Base-by-base conservation (phyloP, 1,140 invertebrate genomes). In the Sarcophaga bullata region DNA sequence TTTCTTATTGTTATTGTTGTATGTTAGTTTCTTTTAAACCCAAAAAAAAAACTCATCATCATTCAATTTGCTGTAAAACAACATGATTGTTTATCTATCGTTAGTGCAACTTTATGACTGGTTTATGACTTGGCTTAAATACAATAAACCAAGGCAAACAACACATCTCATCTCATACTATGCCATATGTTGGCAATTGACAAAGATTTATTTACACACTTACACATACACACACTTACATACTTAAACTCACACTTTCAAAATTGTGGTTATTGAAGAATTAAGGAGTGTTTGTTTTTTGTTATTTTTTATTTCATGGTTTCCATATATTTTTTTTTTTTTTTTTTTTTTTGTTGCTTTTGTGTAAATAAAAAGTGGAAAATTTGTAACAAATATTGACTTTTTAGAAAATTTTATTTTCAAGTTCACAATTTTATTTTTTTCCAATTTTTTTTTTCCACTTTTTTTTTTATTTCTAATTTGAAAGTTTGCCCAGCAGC, bases 71-170 rank as follows among this genome's bases (percentile, higher is more conserved):
- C 62, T 58, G 54, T 58, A 7, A 15, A 58, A 13, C 13, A 15
- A 58, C 7, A 58, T 6, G 54, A 58, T 19, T 68, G 62, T 68
- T 68, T 68, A 68, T 68, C 19, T 68, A 68, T 68, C 62, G 62
- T 68, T 68, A 68, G 62, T 19, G 7, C 25, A 37, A 37, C 25
- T 37, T 37, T 37, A 37, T 37, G 6, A 52, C 9, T 17, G n/a
- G 62, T 68, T 68, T 68, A 68, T 25, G 62, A 68, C 62, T 52
- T 68, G 62, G 17, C 62, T 68, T 68, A 68, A 52, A 52, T 10
- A 52, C 8, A 52, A 52, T 68, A 68, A 19, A 9, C 9, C 62
- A 17, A 25, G n/a, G 17, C 62, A 17, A 62, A 62, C 11, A 62
- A 15, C 54, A 58, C 54, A 58, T 6, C 17, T 58, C 54, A 58